Conservation (phyloP, 2,888 invertebrate genomes). For the Agrochola lota region DNA sequence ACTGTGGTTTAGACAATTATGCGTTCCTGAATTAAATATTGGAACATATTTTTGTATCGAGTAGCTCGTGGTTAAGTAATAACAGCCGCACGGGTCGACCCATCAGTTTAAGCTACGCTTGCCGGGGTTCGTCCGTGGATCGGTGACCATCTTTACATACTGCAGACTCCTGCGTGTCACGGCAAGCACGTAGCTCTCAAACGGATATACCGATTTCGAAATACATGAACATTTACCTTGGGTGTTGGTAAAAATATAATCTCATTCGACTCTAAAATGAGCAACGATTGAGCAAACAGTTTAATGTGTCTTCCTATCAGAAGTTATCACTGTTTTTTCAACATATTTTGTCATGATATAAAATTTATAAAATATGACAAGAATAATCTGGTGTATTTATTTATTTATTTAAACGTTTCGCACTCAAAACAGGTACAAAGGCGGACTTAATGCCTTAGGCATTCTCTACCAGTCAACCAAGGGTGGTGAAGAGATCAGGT, state of each 20-base stretch:
- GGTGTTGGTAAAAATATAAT: background rate
- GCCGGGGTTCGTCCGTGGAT: too few relatives aligned
- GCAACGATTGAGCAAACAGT: background rate
- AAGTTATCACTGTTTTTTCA: background rate
- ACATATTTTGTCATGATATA: background rate
- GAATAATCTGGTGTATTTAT: background rate
- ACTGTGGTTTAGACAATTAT: constrained; percentile 1
- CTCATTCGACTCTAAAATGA: background rate
- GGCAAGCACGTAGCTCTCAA: background rate
- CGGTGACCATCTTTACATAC: too few relatives aligned
- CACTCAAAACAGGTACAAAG: too few relatives aligned
- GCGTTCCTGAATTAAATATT: background rate
- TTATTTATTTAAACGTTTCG: too few relatives aligned
- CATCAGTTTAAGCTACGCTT: too few relatives aligned
- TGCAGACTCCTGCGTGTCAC: too few relatives aligned
- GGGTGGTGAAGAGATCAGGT: too few relatives aligned
- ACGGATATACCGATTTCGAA: background rate
- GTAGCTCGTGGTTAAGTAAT: too few relatives aligned
- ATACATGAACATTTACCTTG: too few relatives aligned
- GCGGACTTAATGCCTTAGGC: too few relatives aligned
- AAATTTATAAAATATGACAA: background rate
- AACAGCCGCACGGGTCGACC: too few relatives aligned
- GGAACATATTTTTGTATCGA: background rate
- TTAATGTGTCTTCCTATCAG: background rate
- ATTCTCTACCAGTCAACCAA: too few relatives aligned